These are phyloP conservation scores for Hirudo medicinalis DNA, from an alignment of 1,140 invertebrate genomes.

Conservation along the genomic window DNA sequence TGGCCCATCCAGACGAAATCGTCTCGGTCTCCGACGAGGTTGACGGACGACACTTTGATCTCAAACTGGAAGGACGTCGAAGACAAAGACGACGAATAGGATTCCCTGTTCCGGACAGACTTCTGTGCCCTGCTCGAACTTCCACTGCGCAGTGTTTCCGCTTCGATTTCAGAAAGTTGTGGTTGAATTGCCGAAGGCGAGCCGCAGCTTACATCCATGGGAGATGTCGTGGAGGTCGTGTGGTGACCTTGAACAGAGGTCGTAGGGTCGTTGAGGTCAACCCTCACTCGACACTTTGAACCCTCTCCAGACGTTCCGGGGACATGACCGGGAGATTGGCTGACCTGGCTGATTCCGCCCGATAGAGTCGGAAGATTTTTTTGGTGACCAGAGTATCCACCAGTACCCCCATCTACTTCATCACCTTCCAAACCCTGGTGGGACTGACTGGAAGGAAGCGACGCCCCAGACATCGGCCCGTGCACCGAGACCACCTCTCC, in stretches of 20 bases:
- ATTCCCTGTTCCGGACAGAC: not conserved
- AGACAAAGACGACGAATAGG: not conserved
- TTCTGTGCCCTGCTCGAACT: not conserved
- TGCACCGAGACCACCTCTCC: not conserved
- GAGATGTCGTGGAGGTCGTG: not conserved
- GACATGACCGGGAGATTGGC: too few relatives aligned
- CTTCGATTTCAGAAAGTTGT: not conserved
- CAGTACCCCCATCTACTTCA: not conserved
- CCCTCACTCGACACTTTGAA: not conserved
- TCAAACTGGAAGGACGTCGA: not conserved
- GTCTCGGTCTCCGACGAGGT: slow-evolving; percentile 58
- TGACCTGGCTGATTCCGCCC: too few relatives aligned
- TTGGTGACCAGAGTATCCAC: not conserved
- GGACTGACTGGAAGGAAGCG: not conserved
- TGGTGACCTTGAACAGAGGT: not conserved
- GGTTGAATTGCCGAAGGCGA: too few relatives aligned
- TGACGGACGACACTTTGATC: slow-evolving; percentile 2
- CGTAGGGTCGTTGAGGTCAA: not conserved
- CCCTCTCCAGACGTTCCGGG: too few relatives aligned
- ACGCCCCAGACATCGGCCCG: not conserved
- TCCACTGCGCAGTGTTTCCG: not conserved
- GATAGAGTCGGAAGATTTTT: too few relatives aligned
- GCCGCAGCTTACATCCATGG: not conserved
- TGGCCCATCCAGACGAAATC: slow-evolving; percentile 96
- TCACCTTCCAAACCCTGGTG: not conserved